Evolutionary conservation across 2,797 vertebrate species (phyloP), one percentile per base, ranked within the genome.

Genomic region (Sparus aurata): DNA sequence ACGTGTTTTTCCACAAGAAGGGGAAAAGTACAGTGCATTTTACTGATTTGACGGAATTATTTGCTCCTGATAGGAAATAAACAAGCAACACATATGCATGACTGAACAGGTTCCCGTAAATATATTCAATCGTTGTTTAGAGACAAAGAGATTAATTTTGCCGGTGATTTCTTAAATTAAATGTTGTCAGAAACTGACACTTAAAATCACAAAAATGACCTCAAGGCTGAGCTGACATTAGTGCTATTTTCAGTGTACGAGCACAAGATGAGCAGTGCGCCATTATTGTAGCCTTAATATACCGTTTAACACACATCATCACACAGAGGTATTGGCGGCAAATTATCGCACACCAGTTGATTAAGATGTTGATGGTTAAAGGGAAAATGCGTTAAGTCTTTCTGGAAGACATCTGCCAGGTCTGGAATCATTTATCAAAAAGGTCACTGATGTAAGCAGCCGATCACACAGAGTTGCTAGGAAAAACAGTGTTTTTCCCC

Each of bases 341-440:
- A 50, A 60, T 65, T 3, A 30, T 22, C 6, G 23, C 1, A 5
- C 9, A 55, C 9, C 11, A 38, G 1, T 41, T 20, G 4, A 20
- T 53, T 46, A 57, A 27, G 17, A 67, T 53, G 71, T 41, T 62
- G 17, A 61, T 4, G 18, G 2, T 70, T 52, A 54, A 58, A 53
- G 49, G 11, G 13, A 3, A 63, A 38, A 20, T 23, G 6, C 12
- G 17, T 50, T 45, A 50, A 30, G 20, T 45, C n/a, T 69, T 23
- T 5, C 22, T 50, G 30, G 45, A 45, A 50, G 43, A 69, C 12
- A 17, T 41, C n/a, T 25, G n/a, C 25, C 25, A 59, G 20, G 62
- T 46, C 63, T 82, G 69, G 58, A 73, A 73, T 66, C 20, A 75
- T 8, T 71, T 17, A 54, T 10, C 18, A 6, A 25, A 74, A 80